phyloP scores from a whole-genome alignment of 1,140 invertebrate genomes.

The Calliphora vicina region DNA sequence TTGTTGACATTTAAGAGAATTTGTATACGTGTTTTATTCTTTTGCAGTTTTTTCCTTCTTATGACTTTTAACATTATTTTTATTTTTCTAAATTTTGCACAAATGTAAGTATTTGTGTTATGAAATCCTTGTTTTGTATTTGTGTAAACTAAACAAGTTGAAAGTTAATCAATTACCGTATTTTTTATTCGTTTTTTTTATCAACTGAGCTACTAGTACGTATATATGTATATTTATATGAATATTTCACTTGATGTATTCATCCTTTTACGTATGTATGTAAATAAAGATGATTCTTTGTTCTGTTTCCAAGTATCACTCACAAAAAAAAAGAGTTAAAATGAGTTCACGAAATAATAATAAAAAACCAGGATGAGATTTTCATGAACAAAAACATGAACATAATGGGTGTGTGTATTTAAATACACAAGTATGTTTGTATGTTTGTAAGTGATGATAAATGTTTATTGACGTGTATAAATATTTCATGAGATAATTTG shows the following conservation, averaged over 20 bases:
- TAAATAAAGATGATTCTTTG: background rate
- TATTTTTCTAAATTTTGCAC: background rate
- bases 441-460: background rate
- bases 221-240: background rate
- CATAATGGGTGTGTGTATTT: slow-evolving; percentile 13
- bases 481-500: slow-evolving; percentile 33
- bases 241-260: background rate
- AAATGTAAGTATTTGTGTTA: background rate
- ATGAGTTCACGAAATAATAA: background rate
- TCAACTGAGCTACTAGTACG: background rate
- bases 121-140: background rate
- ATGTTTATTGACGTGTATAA: slow-evolving; percentile 32
- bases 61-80: background rate
- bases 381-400: background rate
- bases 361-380: background rate
- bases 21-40: slow-evolving; percentile 6
- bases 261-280: background rate
- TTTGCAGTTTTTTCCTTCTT: too few relatives aligned
- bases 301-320: background rate
- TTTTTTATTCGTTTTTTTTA: background rate
- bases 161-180: slow-evolving; percentile 29
- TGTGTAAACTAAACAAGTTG: background rate
- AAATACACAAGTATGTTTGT: background rate
- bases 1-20: slow-evolving; percentile 32
- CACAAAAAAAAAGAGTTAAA: slow-evolving; percentile 14